Evolutionary conservation across 2,797 vertebrate species (phyloP), one percentile per base, ranked within the genome.

Genomic region (Podargus strigoides): DNA sequence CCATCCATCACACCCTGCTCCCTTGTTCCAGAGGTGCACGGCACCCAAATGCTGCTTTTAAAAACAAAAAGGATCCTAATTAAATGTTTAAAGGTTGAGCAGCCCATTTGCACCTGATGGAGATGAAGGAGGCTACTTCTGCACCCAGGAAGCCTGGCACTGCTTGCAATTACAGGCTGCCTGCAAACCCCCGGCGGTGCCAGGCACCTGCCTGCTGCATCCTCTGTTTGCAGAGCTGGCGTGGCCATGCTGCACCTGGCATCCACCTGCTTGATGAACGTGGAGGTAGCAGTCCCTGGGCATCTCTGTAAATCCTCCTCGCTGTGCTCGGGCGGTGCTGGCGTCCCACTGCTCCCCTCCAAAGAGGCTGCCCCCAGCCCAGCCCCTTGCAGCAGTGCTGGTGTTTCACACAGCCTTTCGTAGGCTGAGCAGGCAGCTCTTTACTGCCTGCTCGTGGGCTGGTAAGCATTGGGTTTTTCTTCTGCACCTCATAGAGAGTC

Each of bases 1-100:
- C 64, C 76, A 87, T 95, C 69, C 62, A 73, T 92, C 93, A 78
- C 1, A 4, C 42, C 80, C 79, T 1, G 41, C 49, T 46, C 36
- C 21, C 63, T 19, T 0, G 2, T 34, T 36, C 46, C 81, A 56
- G 89, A 50, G 42, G n/a, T 91, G 12, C 0, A 0, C 1, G 11
- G 95, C 63, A 76, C 87, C 95, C 92, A 55, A 85, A 80, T 19
- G 74, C 75, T 89, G 85, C 37, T 79, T 70, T 77, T 75, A 66
- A 74, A 94, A 95, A 70, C 58, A 58, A 91, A 96, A 85, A 79
- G 75, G 84, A 89, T 97, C 74, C 83, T 77, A 95, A 96, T 97
- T 91, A 96, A 94, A 39, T 32, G 7, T 77, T 90, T 95, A 92
- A 96, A 96, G 89, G 93, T 87, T 88, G 89, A 96, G 72, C 70